These are phyloP conservation scores for Epistrophe grossulariae DNA, from an alignment of 2,888 invertebrate species.

Conservation along the genomic window DNA sequence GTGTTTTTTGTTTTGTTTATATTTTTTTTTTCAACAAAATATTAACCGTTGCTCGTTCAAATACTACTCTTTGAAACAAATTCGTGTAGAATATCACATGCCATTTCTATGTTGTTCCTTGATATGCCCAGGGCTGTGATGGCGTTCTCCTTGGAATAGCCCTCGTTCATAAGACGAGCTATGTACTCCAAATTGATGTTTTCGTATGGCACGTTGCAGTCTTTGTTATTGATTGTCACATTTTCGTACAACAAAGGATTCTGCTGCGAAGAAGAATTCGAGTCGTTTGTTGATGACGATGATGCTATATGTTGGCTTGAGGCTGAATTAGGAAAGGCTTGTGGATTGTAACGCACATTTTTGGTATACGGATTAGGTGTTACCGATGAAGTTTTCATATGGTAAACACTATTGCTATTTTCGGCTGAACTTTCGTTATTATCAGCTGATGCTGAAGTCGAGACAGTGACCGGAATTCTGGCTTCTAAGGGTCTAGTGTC, in stretches of 20 bases:
- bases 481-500: constrained; percentile 85
- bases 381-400: constrained; percentile 53
- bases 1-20: background rate
- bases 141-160: constrained; percentile 95
- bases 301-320: constrained; percentile 68
- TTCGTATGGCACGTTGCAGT: constrained; percentile 89
- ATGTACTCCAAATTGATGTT: constrained; percentile 96
- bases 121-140: constrained; percentile 96
- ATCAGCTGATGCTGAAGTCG: constrained; percentile 36
- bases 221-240: constrained; percentile 84
- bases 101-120: constrained; percentile 97
- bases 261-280: constrained; percentile 69
- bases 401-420: constrained; percentile 66
- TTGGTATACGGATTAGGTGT: constrained; percentile 67
- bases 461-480: constrained; percentile 79
- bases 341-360: constrained; percentile 70
- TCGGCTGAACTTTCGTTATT: constrained; percentile 58
- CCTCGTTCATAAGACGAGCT: constrained; percentile 93
- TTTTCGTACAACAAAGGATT: constrained; percentile 84
- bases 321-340: constrained; percentile 71
- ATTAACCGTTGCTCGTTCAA: constrained; percentile 75
- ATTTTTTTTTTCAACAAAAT: constrained; percentile 32
- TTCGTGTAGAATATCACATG: constrained; percentile 96
- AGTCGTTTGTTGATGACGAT: constrained; percentile 71
- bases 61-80: constrained; percentile 89